Evolutionary conservation across 2,113 vertebrate genomes (phyloP).

Genomic region (Uropsilus gracilis): DNA sequence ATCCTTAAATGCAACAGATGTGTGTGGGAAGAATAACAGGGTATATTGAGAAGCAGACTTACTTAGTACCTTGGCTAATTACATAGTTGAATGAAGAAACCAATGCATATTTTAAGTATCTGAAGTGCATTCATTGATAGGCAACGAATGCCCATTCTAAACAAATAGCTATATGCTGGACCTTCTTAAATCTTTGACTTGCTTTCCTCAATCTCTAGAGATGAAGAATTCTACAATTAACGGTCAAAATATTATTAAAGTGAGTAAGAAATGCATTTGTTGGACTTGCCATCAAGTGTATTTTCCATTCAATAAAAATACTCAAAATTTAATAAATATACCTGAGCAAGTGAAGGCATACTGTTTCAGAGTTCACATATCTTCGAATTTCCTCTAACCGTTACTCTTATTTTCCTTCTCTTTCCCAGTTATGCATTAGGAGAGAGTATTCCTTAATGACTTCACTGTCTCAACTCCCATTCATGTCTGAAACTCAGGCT

Average conservation of each 20-base stretch:
- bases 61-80: constrained; percentile 83
- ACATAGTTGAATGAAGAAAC: constrained; percentile 80
- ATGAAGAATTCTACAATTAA: not conserved
- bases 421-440: not conserved
- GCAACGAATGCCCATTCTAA: constrained; percentile 39
- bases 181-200: constrained; percentile 21
- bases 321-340: not conserved
- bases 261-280: not conserved
- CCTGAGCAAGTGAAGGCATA: not conserved
- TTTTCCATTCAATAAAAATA: constrained; percentile 20
- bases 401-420: not conserved
- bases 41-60: constrained; percentile 83
- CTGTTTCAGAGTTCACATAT: not conserved
- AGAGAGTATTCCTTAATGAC: not conserved
- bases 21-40: constrained; percentile 88
- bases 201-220: not conserved
- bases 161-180: constrained; percentile 4
- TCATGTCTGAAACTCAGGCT: not conserved
- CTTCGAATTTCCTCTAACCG: not conserved
- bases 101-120: constrained; percentile 52
- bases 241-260: not conserved
- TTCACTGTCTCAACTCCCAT: not conserved
- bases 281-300: not conserved
- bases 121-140: constrained; percentile 65
- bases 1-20: constrained; percentile 88